Base-by-base conservation (phyloP, 2,797 vertebrate genomes). In the Chelidonichthys spinosus region DNA sequence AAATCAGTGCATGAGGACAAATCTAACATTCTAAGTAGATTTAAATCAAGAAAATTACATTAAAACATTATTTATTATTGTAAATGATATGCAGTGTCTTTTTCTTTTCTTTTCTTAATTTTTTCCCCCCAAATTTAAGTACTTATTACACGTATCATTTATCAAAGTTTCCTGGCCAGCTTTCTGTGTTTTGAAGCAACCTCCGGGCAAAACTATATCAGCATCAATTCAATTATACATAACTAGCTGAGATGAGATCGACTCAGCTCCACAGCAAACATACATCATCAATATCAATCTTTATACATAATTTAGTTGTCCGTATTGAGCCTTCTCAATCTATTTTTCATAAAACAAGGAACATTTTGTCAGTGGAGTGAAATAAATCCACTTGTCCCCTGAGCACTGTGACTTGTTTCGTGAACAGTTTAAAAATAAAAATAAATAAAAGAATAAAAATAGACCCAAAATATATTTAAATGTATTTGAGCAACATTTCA, bases 191-290 rank as follows among this genome's bases (percentile, higher is more conserved):
- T 32, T 37, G 49, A 63, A 49, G 53, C 18, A 49, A 54, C 8
- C 10, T 11, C 17, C 32, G 25, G 15, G 42, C 11, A 53, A 53
- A 53, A 25, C 6, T 46, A 72, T 46, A 50, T 42, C 56, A 39
- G 69, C 55, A 67, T 8, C 11, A 47, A 25, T n/a, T 50, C 32
- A 53, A 53, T 53, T 14, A 14, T 53, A 53, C 53, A 72, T 35
- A 39, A 53, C 46, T 10, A 49, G 52, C 46, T 43, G 46, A 67
- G 25, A n/a, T 74, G 55, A 56, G 66, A 63, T 18, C 39, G 42
- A 58, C 25, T 77, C 50, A 36, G 25, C 36, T 52, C 66, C 35
- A 44, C 61, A 44, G 11, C 8, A 43, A 52, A n/a, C 14, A 49
- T 53, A 32, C 25, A 53, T 54, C 54, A 65, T 40, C 52, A 43